Base-by-base conservation (phyloP, 2,888 invertebrate genomes). In the Stomorhina lunata region DNA sequence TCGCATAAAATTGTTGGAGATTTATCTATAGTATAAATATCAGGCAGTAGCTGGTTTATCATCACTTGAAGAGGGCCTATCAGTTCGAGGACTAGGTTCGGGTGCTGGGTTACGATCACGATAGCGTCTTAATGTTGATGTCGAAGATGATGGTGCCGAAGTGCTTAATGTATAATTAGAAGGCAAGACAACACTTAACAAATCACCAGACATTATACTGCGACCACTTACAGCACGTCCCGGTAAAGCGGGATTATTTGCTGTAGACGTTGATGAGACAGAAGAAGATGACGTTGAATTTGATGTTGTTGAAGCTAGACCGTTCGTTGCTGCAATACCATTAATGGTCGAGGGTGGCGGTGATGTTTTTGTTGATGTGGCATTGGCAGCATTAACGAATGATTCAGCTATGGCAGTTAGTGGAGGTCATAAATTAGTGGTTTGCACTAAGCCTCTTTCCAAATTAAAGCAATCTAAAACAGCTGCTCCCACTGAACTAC, bases 401-500 rank as follows among this genome's bases (percentile, higher is more conserved):
- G 89, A 88, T 79, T 90, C 87, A 85, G 90, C 90, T 84, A 88
- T 87, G 78, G 90, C 87, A 63, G 89, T 87, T 84, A 91, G 85
- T 87, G 90, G 91, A 87, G 90, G 91, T 91, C 91, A 91, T 91
- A 91, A 91, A 84, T 91, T 91, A 65, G 91, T 91, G 65, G 91
- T 91, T 86, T 91, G 91, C 4, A 91, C 90, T 73, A 92, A 85
- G 55, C 92, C 92, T 34, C 92, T 90, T 86, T 93, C 93, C 76
- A 93, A 89, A 86, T 93, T 92, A 80, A 94, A 93, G 86, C 94
- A 94, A 83, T 94, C 94, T 69, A 95, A 89, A 32, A 94, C 92
- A 0, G 94, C 93, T 4, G 94, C 94, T 29, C 94, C 95, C 9
- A 95, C 93, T 0, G 94, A 94, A 88, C 94, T 94, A 80, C 95